Evolutionary conservation across 2,113 vertebrate genomes (phyloP).

Genomic region (Zosterops lateralis): DNA sequence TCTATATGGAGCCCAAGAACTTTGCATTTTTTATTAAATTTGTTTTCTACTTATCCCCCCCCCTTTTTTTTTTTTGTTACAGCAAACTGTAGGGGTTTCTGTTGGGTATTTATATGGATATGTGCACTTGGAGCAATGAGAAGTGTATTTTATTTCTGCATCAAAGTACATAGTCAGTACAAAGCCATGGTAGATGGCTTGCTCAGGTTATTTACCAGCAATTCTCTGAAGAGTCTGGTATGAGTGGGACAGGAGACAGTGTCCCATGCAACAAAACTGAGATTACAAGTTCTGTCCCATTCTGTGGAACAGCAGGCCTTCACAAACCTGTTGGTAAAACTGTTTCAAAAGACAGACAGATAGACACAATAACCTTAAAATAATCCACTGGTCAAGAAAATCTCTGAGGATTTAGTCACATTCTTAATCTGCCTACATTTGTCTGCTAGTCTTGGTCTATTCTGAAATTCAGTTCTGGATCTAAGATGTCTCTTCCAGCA

Average conservation of each 20-base stretch:
- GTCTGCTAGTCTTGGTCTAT: not conserved
- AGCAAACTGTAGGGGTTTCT: not conserved
- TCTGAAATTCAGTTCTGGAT: not conserved
- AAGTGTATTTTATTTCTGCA: not conserved
- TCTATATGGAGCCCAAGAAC: not conserved
- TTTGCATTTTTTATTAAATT: not conserved
- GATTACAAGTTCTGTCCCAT: not conserved
- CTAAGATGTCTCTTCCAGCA: not conserved
- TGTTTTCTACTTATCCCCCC: not conserved
- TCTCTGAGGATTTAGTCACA: not conserved
- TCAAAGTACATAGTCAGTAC: not conserved
- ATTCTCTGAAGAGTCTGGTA: not conserved
- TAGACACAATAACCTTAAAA: not conserved
- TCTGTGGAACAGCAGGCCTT: accelerated
- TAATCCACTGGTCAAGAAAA: not conserved
- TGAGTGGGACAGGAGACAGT: not conserved
- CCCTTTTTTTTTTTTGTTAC: not conserved
- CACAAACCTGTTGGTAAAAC: not conserved
- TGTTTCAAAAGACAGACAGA: not conserved
- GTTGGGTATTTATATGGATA: not conserved
- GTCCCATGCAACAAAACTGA: not conserved
- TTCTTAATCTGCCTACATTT: not conserved
- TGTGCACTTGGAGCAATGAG: not conserved
- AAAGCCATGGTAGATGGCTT: not conserved
- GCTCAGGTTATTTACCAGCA: not conserved